phyloP scores from a whole-genome alignment of 1,140 invertebrate genomes.

The Leptinotarsa texana region DNA sequence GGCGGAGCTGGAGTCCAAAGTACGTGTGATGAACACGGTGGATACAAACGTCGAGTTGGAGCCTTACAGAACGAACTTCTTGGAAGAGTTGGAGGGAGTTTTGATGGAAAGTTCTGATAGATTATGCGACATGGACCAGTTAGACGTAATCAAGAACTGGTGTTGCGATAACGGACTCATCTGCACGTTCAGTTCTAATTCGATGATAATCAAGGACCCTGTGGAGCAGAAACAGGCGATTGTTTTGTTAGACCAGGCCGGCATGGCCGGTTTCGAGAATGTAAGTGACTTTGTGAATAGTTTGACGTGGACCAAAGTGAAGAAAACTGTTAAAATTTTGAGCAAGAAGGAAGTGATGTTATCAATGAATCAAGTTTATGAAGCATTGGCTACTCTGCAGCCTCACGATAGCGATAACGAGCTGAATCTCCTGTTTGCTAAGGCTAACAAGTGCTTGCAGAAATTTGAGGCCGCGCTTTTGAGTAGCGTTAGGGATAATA shows the following conservation, averaged over 20 bases:
- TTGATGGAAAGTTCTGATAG: slow-evolving; percentile 46
- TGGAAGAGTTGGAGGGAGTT: slow-evolving; percentile 60
- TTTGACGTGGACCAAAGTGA: slow-evolving; percentile 40
- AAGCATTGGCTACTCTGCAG: slow-evolving; percentile 43
- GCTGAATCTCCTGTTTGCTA: slow-evolving; percentile 50
- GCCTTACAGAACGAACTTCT: slow-evolving; percentile 60
- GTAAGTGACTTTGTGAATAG: slow-evolving; percentile 42
- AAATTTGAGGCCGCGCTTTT: slow-evolving; percentile 50
- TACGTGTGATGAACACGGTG: slow-evolving; percentile 50
- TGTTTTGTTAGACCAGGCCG: slow-evolving; percentile 34
- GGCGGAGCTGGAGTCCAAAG: slow-evolving; percentile 60
- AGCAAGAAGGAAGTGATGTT: slow-evolving; percentile 42
- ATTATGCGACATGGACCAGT: slow-evolving; percentile 25
- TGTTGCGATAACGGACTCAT: slow-evolving; percentile 38
- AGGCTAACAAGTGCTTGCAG: slow-evolving; percentile 51
- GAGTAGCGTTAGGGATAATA: slow-evolving; percentile 41
- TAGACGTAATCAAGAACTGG: slow-evolving; percentile 38
- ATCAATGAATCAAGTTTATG: slow-evolving; percentile 50
- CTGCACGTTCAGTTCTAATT: slow-evolving; percentile 35
- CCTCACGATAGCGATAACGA: slow-evolving; percentile 49
- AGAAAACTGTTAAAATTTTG: slow-evolving; percentile 36
- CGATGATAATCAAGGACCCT: slow-evolving; percentile 40
- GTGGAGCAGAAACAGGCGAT: slow-evolving; percentile 36
- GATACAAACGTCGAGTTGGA: slow-evolving; percentile 53
- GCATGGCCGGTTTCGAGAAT: slow-evolving; percentile 37